These are phyloP conservation scores for Apistogramma diplotaenia DNA, from an alignment of 2,113 vertebrate genomes.

Conservation along the genomic window DNA sequence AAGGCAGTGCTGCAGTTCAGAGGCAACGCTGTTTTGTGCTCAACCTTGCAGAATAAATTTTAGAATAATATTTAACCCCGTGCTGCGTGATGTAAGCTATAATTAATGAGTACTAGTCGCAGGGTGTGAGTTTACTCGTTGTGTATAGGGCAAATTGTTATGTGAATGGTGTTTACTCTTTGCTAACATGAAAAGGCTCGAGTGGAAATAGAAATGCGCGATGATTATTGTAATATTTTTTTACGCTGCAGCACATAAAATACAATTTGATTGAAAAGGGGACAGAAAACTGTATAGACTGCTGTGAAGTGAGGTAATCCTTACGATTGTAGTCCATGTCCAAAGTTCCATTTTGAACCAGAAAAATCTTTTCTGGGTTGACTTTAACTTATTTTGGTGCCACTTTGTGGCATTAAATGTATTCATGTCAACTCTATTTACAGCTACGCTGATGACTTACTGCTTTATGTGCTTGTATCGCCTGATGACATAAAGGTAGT, in stretches of 20 bases:
- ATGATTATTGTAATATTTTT: not conserved
- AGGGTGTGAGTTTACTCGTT: conserved; percentile 12
- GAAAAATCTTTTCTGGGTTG: too few species aligned
- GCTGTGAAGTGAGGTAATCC: not conserved
- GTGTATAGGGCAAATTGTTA: not conserved
- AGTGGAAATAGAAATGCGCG: not conserved
- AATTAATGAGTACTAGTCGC: conserved; percentile 35
- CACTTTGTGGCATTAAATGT: not conserved
- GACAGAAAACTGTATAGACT: not conserved
- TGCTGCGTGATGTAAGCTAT: conserved; percentile 10
- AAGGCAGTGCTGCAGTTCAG: conserved; percentile 10
- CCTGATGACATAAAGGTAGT: not conserved
- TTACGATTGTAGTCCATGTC: too few species aligned
- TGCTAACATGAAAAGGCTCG: not conserved
- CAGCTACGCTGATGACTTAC: not conserved
- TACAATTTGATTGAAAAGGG: not conserved
- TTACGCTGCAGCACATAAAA: not conserved
- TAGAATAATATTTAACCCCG: conserved; percentile 33
- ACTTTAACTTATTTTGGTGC: not conserved
- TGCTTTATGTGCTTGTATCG: not conserved
- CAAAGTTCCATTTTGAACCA: not conserved
- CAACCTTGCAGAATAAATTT: conserved; percentile 49
- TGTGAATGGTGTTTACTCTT: conserved; percentile 3
- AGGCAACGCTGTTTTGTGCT: conserved; percentile 17
- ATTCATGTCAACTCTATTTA: too few species aligned